Evolutionary conservation across 2,888 invertebrate species (phyloP), one percentile per base, ranked within the genome.

Genomic region (Drosophila paranaensis): DNA sequence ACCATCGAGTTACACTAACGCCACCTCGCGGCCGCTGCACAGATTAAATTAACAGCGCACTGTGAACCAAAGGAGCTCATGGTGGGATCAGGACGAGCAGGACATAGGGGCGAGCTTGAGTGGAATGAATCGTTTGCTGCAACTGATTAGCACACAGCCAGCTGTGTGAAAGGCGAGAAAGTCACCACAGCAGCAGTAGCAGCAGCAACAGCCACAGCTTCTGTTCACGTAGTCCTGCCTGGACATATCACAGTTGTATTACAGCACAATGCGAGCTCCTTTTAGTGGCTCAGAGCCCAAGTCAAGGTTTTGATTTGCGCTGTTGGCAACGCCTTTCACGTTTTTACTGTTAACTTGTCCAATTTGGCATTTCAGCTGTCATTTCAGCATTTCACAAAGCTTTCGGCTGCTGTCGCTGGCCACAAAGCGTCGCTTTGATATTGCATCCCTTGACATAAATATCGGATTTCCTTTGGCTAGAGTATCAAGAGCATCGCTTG

Each of bases 11-110:
- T 72, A 68, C 72, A 89, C 69, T 76, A 91, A 83, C 90, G 90
- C 92, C 92, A 92, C 81, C 92, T 92, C 81, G 89, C 89, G 92
- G 90, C 81, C 81, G 82, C 82, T 73, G 83, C 64, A 61, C 65
- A 88, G 87, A 92, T 92, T 90, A 91, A 91, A 89, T 90, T 90
- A 91, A 90, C 75, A 88, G 88, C 73, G 68, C 73, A 16, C 73
- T 75, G 74, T 68, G 77, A 73, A 62, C 51, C 64, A 61, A 71
- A 51, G 75, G 71, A 58, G 71, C 55, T 64, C 70, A 86, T 83
- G 83, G 77, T 79, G 82, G 71, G 88, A 82, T 79, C 82, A 73
- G 63, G 48, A n/a, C 62, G 42, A 58, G 46, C 27, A 30, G 39
- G 53, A 39, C 54, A 62, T 50, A 46, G 43, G 39, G 39, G 50